These are phyloP conservation scores for Sthenelais limicola DNA, from an alignment of 2,888 invertebrate genomes.

Conservation along the genomic window DNA sequence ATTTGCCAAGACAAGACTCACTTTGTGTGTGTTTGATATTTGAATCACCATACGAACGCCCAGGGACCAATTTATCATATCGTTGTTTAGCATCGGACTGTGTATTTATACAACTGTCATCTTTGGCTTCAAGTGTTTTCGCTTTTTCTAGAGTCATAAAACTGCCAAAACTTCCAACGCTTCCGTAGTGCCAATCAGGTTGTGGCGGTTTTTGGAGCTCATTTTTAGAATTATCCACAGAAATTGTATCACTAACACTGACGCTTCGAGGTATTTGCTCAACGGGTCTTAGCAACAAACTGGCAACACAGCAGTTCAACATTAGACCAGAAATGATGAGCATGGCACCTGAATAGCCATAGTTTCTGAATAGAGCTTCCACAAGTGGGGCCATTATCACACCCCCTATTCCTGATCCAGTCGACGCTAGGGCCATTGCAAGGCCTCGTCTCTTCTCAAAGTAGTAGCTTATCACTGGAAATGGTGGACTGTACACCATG, in stretches of 20 bases:
- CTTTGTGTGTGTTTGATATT: too few relatives aligned
- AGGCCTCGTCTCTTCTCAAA: constrained; percentile 30
- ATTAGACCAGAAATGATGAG: constrained; percentile 24
- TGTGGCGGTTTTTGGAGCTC: too few relatives aligned
- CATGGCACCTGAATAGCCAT: constrained; percentile 31
- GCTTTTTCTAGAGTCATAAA: constrained; percentile 13
- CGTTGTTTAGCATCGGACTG: too few relatives aligned
- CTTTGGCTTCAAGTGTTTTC: too few relatives aligned
- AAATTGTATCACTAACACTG: not conserved
- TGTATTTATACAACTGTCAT: too few relatives aligned
- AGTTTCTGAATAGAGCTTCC: constrained; percentile 4
- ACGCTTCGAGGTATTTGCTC: not conserved
- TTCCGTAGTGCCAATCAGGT: constrained; percentile 23
- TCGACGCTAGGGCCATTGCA: constrained; percentile 21
- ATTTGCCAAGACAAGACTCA: too few relatives aligned
- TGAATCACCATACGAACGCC: too few relatives aligned
- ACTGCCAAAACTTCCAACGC: constrained; percentile 28
- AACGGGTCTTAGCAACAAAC: not conserved
- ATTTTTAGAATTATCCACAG: not conserved
- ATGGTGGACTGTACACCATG: constrained; percentile 27
- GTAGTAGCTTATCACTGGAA: constrained; percentile 28
- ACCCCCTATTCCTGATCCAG: constrained; percentile 6
- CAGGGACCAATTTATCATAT: too few relatives aligned
- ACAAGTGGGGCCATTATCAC: constrained; percentile 19
- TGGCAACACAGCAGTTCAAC: constrained; percentile 31